These are phyloP conservation scores for Chionomys nivalis DNA, from an alignment of 2,113 vertebrate genomes.

Conservation along the genomic window DNA sequence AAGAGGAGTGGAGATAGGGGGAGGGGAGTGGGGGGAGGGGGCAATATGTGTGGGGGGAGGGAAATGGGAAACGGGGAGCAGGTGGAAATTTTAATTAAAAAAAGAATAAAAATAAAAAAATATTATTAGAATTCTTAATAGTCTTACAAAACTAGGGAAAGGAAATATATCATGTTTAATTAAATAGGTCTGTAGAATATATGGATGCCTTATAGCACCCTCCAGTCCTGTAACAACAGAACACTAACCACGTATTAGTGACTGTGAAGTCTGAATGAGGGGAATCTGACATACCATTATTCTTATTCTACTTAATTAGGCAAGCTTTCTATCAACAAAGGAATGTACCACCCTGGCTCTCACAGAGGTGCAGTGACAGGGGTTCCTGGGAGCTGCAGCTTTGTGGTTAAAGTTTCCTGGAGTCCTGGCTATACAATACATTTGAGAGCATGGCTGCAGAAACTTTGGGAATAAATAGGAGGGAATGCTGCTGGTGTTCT, in stretches of 20 bases:
- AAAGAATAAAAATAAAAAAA: too few relatives aligned
- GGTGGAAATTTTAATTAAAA: too few relatives aligned
- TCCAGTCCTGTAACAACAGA: background rate
- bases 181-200: constrained; percentile 11
- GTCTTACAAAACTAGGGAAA: constrained; percentile 7
- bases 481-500: background rate
- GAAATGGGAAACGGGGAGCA: too few relatives aligned
- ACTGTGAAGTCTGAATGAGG: constrained; percentile 19
- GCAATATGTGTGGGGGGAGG: too few relatives aligned
- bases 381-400: background rate
- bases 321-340: background rate
- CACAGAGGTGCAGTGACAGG: background rate
- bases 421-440: background rate
- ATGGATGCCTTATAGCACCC: background rate
- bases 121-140: background rate
- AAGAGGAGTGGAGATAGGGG: too few relatives aligned
- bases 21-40: too few relatives aligned
- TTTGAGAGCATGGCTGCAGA: background rate
- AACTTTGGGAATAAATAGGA: background rate
- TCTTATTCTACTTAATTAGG: background rate
- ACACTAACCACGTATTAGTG: background rate
- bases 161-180: background rate
- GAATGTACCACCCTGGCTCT: background rate
- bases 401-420: background rate
- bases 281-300: background rate